Base-by-base conservation (phyloP, 2,113 vertebrate genomes). In the Pygoscelis adeliae region DNA sequence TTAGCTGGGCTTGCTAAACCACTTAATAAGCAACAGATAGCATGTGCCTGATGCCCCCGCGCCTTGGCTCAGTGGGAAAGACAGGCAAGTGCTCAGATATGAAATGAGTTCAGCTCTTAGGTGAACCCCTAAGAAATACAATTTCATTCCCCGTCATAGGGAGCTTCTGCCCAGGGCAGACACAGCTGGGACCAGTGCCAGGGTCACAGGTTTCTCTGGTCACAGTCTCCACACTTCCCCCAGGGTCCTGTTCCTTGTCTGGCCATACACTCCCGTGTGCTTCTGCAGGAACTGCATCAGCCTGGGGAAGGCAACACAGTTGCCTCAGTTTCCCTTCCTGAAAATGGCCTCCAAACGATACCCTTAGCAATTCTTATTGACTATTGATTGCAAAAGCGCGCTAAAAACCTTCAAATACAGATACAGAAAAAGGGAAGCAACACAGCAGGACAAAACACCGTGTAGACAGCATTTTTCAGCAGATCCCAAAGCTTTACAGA, bases 1-100 rank as follows among this genome's bases (percentile, higher is more conserved):
- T 96, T 97, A 95, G 34, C 80, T 67, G 70, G 66, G 83, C 87
- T 92, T 90, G 58, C 52, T 88, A 94, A 97, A 88, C 56, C 85
- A 95, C 83, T 95, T 90, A 95, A 89, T 80, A 83, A 94, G 84
- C n/a, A 90, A 88, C 2, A 87, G 90, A 87, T 83, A 89, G 81
- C 47, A 71, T 5, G 36, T 47, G 87, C 38, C 70, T 87, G 71
- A 88, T 95, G 89, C 61, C 87, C 86, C 70, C 3, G 30, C 0
- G 1, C 74, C 66, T 91, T 70, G 46, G 78, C 91, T 85, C 87
- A 50, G 87, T 73, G 67, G 66, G 49, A 38, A 38, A 55, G 15
- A 44, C 30, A 27, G 34, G 71, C 56, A 58, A 79, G 38, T 30
- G 50, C 66, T 86, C 87, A 81, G 59, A 38, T 27, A 44, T 8